Evolutionary conservation across 2,797 vertebrate species (phyloP).

Genomic region (Hypotaenidia philippensis): DNA sequence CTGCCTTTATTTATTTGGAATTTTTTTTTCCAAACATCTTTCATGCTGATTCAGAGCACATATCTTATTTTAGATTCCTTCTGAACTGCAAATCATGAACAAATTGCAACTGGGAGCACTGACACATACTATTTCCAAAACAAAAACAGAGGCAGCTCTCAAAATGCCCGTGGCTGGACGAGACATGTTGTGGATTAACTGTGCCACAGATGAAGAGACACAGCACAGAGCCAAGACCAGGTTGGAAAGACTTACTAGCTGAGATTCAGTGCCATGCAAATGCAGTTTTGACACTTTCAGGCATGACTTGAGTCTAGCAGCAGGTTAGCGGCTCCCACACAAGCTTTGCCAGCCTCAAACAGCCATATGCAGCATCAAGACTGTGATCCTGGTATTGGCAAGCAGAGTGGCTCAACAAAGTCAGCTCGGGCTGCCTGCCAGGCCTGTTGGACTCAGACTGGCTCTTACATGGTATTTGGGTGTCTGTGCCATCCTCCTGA

Average conservation of each 20-base stretch:
- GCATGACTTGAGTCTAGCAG: constrained; percentile 15
- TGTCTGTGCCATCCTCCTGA: neutral
- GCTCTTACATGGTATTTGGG: neutral
- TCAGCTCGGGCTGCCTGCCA: constrained; percentile 20
- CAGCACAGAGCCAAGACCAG: neutral
- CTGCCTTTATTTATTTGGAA: neutral
- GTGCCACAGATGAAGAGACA: constrained; percentile 17
- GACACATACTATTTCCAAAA: constrained; percentile 22
- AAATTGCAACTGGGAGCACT: neutral
- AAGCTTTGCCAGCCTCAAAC: constrained; percentile 1
- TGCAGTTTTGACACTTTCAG: neutral
- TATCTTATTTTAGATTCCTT: neutral
- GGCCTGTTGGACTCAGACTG: neutral
- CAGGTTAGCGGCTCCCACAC: neutral
- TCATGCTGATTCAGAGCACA: neutral
- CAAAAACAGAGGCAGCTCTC: constrained; percentile 27
- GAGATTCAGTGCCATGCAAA: neutral
- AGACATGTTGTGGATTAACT: constrained; percentile 29
- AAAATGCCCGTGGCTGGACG: neutral
- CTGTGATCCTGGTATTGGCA: neutral
- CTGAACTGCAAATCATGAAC: neutral
- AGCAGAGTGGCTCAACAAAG: neutral
- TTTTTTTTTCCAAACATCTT: neutral
- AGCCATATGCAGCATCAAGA: neutral
- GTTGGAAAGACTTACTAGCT: constrained; percentile 7